Conservation (phyloP, 2,113 vertebrate genomes). For the Merops nubicus region DNA sequence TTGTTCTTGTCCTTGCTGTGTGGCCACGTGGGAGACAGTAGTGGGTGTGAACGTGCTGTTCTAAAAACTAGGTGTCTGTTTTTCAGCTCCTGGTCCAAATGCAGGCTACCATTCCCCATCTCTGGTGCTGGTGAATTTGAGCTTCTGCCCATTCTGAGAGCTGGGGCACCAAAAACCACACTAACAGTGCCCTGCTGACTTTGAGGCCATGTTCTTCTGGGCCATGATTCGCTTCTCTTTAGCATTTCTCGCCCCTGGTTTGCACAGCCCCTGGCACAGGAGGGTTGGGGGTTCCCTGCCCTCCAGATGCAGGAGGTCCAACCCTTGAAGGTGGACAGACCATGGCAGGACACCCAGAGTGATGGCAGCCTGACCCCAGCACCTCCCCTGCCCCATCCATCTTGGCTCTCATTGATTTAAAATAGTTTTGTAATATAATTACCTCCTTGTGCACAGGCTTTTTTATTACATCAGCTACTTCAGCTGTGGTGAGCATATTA, state of each 20-base stretch:
- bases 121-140: not conserved
- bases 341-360: not conserved
- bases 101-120: not conserved
- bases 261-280: not conserved
- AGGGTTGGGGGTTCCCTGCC: not conserved
- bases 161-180: not conserved
- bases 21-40: not conserved
- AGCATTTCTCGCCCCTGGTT: not conserved
- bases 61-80: not conserved
- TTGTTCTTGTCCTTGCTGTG: not conserved
- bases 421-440: constrained; percentile 39
- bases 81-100: not conserved
- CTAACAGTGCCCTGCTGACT: not conserved
- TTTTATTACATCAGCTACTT: not conserved
- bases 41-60: not conserved
- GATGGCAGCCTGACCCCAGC: not conserved
- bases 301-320: not conserved
- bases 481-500: not conserved
- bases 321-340: not conserved
- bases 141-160: not conserved
- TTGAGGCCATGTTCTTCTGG: not conserved
- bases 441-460: not conserved
- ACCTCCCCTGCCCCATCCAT: not conserved
- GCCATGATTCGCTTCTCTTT: not conserved
- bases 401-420: constrained; percentile 1